A percentile compares a stretch with the other conserved stretches of the same genome.
phyloP scores from a whole-genome alignment of 92 coral and sea anemone species.

The Diadumene lineata region DNA sequence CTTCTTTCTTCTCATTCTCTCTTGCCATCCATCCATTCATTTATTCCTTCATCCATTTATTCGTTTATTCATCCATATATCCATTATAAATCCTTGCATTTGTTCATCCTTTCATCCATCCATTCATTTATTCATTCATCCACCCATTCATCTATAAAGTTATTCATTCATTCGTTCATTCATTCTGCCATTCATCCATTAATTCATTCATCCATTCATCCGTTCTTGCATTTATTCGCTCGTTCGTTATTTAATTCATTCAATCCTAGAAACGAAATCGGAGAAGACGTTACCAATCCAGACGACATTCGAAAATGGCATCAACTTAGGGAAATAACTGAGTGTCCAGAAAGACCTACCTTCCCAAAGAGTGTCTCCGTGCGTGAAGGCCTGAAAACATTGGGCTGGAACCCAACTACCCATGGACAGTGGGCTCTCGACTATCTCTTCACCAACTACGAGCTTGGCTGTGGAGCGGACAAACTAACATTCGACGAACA shows the following conservation, averaged over 20 bases:
- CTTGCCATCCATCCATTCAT: neutral
- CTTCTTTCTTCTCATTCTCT: too few relatives aligned
- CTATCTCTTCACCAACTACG: conserved; percentile 51
- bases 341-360: neutral
- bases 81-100: neutral
- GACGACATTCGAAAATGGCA: conserved; percentile 1
- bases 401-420: conserved; percentile 48
- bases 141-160: neutral
- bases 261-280: conserved; percentile 16
- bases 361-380: conserved; percentile 9
- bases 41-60: neutral
- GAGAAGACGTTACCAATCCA: conserved; percentile 3
- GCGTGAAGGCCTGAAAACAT: conserved; percentile 37
- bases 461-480: conserved; percentile 43
- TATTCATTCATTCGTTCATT: neutral
- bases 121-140: neutral
- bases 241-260: neutral
- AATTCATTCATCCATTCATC: neutral
- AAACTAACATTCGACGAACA: conserved; percentile 20
- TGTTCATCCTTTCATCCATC: neutral
- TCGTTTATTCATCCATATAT: neutral
- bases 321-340: neutral
- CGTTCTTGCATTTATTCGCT: neutral
- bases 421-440: conserved; percentile 43
- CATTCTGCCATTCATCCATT: neutral